These are phyloP conservation scores for Noctua pronuba DNA, from an alignment of 2,888 invertebrate genomes.

Conservation along the genomic window DNA sequence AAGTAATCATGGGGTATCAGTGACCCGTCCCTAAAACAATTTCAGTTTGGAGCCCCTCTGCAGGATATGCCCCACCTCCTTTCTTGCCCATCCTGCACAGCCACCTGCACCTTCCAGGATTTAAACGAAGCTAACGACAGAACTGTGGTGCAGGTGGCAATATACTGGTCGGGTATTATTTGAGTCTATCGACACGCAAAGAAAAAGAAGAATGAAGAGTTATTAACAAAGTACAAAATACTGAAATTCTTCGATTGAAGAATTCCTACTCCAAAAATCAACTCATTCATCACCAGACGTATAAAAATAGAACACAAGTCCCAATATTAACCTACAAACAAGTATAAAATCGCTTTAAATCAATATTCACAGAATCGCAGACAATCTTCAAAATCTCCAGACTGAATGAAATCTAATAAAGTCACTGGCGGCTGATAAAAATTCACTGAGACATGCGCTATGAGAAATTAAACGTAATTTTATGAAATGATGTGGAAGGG, in stretches of 20 bases:
- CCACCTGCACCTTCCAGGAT: no score
- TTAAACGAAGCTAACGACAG: no score
- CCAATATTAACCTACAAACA: constrained; percentile 15
- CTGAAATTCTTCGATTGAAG: background rate
- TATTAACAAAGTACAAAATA: background rate
- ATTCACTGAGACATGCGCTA: constrained; percentile 82
- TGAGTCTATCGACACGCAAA: no score
- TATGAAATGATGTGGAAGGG: constrained; percentile 80
- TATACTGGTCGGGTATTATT: no score
- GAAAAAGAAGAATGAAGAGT: no score
- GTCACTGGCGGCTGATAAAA: constrained; percentile 77
- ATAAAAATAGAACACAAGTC: background rate
- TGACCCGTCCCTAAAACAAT: no score
- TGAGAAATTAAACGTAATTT: constrained; percentile 83
- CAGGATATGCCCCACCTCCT: no score
- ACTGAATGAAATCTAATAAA: constrained; percentile 86
- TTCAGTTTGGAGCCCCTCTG: no score
- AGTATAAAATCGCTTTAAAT: constrained; percentile 44
- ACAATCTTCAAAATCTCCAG: constrained; percentile 75
- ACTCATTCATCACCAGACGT: background rate
- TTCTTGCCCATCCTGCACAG: no score
- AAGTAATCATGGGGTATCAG: no score
- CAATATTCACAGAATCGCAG: constrained; percentile 67
- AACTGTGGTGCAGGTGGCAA: no score
- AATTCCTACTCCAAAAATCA: background rate